Evolutionary conservation across 2,797 vertebrate genomes (phyloP).

Genomic region (Crocidura indochinensis): DNA sequence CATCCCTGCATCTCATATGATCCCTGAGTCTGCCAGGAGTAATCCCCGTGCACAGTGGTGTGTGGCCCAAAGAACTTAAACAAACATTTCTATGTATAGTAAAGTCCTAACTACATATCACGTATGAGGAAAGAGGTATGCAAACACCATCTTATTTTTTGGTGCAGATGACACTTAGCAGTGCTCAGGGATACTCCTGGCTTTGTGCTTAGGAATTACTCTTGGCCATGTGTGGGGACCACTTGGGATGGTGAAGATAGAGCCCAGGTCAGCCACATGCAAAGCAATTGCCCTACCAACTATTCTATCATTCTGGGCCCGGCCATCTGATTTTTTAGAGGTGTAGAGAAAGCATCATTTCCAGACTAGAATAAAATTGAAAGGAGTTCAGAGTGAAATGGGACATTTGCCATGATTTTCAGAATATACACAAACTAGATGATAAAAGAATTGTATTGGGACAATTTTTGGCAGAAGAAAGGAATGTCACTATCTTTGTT

Average conservation of each 20-base stretch:
- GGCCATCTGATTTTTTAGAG: no score
- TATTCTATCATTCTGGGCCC: no score
- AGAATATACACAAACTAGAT: neutral
- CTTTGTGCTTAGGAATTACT: no score
- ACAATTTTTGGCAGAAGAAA: neutral
- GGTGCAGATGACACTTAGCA: neutral
- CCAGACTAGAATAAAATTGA: neutral
- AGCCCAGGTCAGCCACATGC: no score
- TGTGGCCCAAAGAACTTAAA: no score
- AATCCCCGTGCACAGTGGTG: no score
- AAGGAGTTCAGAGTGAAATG: neutral
- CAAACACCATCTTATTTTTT: neutral
- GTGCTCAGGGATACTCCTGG: no score
- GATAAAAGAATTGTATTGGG: neutral
- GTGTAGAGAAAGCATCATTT: neutral
- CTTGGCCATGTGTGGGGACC: no score
- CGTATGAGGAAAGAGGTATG: neutral
- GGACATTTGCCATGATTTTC: neutral
- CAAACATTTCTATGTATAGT: neutral
- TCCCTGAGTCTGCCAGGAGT: no score
- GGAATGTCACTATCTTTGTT: neutral
- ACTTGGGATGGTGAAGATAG: no score
- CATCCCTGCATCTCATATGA: no score
- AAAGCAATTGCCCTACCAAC: no score
- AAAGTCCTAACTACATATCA: neutral